Evolutionary conservation across 1,140 invertebrate genomes (phyloP).

Genomic region (Zaprionus lachaisei): DNA sequence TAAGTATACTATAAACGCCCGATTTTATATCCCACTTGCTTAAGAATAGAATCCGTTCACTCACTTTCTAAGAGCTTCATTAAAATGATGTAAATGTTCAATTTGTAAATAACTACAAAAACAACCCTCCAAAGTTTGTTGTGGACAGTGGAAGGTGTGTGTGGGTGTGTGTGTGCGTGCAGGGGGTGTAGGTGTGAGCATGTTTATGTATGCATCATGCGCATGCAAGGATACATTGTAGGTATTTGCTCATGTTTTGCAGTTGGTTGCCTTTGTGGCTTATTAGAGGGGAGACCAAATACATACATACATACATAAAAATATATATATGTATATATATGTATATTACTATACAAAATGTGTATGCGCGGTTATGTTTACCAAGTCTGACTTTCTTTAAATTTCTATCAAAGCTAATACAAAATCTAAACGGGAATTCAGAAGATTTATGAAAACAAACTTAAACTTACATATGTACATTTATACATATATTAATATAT

Average conservation of each 20-base stretch:
- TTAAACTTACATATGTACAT: too few relatives aligned
- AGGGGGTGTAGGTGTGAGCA: neutral
- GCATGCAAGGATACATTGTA: neutral
- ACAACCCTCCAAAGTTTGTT: constrained; percentile 24
- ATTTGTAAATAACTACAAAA: constrained; percentile 8
- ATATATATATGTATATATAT: neutral
- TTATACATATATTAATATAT: too few relatives aligned
- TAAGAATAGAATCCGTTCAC: neutral
- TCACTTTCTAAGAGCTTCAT: neutral
- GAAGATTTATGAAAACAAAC: too few relatives aligned
- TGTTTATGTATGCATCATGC: constrained; percentile 1
- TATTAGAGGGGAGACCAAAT: neutral
- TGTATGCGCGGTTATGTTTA: too few relatives aligned
- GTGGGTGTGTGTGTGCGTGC: neutral
- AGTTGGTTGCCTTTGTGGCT: neutral
- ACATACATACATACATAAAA: constrained; percentile 7
- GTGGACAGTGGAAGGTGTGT: neutral
- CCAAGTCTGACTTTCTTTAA: too few relatives aligned
- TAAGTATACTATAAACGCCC: neutral
- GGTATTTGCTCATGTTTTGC: neutral
- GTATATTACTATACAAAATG: too few relatives aligned
- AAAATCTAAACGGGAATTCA: too few relatives aligned
- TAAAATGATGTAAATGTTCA: constrained; percentile 16
- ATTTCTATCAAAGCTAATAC: too few relatives aligned
- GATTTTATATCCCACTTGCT: neutral